These are phyloP conservation scores for Caenorhabditis sp. DNA, from an alignment of 2,888 invertebrate genomes.

Conservation along the genomic window DNA sequence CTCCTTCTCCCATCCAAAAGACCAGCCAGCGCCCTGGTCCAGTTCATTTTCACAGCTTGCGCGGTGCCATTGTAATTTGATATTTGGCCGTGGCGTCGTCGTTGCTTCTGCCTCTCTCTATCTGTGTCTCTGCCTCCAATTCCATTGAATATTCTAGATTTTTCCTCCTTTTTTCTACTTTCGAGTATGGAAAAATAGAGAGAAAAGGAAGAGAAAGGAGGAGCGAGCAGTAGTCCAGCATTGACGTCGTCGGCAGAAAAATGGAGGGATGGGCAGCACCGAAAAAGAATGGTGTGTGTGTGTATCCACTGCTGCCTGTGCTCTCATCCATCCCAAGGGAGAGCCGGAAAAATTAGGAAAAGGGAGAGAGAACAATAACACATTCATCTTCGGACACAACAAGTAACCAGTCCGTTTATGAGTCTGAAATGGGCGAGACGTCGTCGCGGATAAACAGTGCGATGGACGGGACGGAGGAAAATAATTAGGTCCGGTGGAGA, in stretches of 20 bases:
- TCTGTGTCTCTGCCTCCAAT: slow-evolving; percentile 16
- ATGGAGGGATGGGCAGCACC: slow-evolving; percentile 18
- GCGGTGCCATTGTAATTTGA: slow-evolving; percentile 51
- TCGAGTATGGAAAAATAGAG: slow-evolving; percentile 29
- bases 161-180: slow-evolving; percentile 25
- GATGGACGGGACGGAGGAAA: slow-evolving; percentile 37
- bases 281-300: slow-evolving; percentile 29
- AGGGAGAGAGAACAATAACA: slow-evolving; percentile 50
- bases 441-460: slow-evolving; percentile 45
- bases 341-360: slow-evolving; percentile 29
- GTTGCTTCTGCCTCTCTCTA: slow-evolving; percentile 20
- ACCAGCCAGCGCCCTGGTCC: too few species aligned
- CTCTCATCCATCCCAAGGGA: slow-evolving; percentile 30
- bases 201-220: too few species aligned
- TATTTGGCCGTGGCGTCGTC: slow-evolving; percentile 29
- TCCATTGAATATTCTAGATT: slow-evolving; percentile 50
- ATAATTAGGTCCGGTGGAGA: slow-evolving; percentile 34
- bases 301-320: too few species aligned
- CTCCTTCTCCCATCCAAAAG: slow-evolving; percentile 7
- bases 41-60: slow-evolving; percentile 46
- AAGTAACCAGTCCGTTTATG: slow-evolving; percentile 45
- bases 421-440: slow-evolving; percentile 20
- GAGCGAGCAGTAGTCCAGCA: slow-evolving; percentile 36
- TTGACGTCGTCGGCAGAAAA: slow-evolving; percentile 30
- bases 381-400: slow-evolving; percentile 45